Percentiles rank a stretch among this genome's conserved stretches.
phyloP scores from a whole-genome alignment of 1,140 invertebrate species.

The Aphis gossypii region DNA sequence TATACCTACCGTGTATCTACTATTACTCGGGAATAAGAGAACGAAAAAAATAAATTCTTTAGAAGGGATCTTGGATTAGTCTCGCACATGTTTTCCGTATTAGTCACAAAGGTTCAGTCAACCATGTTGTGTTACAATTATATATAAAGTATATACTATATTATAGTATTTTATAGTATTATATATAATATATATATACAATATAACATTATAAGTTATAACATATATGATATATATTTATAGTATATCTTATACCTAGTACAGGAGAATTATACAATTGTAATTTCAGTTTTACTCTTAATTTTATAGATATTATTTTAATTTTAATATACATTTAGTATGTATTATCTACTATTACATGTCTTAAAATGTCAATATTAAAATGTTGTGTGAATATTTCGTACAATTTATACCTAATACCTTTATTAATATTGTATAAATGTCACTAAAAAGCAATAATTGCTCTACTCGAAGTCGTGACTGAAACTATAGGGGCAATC shows the following conservation, averaged over 20 bases:
- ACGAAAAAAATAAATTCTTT: conserved; percentile 31
- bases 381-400: neutral
- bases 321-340: neutral
- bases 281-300: conserved; percentile 36
- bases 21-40: neutral
- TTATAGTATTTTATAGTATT: too few species aligned
- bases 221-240: neutral
- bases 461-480: conserved; percentile 10
- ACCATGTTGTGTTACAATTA: conserved; percentile 37
- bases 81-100: conserved; percentile 49
- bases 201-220: too few species aligned
- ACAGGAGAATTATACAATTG: conserved; percentile 23
- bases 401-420: neutral
- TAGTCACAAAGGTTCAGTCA: conserved; percentile 43
- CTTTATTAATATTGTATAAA: neutral
- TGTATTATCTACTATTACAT: neutral
- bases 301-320: conserved; percentile 11
- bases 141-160: neutral
- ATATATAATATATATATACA: too few species aligned
- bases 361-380: neutral
- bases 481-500: neutral
- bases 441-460: neutral
- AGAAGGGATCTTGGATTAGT: conserved; percentile 50
- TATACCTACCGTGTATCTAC: neutral
- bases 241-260: neutral